Evolutionary conservation across 2,113 vertebrate species (phyloP).

Genomic region (Sylvicapra grimmia): DNA sequence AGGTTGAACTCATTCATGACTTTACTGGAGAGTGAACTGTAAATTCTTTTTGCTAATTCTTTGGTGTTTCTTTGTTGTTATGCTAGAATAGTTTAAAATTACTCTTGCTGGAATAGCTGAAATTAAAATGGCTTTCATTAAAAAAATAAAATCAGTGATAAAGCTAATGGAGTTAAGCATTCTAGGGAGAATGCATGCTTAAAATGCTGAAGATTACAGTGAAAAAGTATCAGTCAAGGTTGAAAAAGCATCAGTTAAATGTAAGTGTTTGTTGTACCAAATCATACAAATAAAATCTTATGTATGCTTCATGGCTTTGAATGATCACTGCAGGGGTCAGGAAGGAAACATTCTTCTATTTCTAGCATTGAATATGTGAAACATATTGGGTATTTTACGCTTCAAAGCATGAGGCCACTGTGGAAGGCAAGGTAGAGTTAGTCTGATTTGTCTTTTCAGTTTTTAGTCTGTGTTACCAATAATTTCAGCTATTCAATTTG

Average conservation of each 20-base stretch:
- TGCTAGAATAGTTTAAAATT: slow-evolving; percentile 8
- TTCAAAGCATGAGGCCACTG: neutral
- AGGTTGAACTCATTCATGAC: neutral
- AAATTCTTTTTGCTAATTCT: slow-evolving; percentile 3
- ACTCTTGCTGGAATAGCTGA: neutral
- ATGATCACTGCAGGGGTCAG: neutral
- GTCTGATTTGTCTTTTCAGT: neutral
- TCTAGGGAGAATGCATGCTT: neutral
- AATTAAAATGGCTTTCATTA: slow-evolving; percentile 31
- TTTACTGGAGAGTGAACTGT: neutral
- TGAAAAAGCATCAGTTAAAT: slow-evolving; percentile 4
- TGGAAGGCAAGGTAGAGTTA: slow-evolving; percentile 5
- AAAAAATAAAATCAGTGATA: neutral
- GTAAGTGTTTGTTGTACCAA: neutral
- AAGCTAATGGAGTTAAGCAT: neutral
- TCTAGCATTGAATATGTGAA: neutral
- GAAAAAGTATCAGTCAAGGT: slow-evolving; percentile 13
- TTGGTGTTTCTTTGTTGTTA: neutral
- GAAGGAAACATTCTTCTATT: slow-evolving; percentile 32
- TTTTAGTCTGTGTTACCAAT: slow-evolving; percentile 13
- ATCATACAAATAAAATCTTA: neutral
- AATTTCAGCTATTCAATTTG: slow-evolving; percentile 9
- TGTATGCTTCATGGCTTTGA: neutral
- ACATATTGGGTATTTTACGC: neutral
- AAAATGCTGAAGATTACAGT: slow-evolving; percentile 4